Conservation (phyloP, 2,113 vertebrate species). For the Coturnix japonica region DNA sequence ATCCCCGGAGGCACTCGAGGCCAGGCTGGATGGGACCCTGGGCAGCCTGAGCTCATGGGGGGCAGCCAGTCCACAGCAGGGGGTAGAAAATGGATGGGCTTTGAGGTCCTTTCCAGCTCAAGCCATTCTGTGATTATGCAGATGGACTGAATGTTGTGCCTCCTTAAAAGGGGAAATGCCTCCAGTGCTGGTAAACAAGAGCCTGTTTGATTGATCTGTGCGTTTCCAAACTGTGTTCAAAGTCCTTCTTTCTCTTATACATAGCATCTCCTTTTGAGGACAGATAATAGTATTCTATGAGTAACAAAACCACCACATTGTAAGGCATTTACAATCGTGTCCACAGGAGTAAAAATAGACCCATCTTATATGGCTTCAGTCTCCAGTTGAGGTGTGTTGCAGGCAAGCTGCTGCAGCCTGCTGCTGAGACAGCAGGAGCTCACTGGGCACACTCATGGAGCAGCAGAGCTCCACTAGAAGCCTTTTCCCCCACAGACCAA, state of each 20-base stretch:
- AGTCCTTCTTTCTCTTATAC: neutral
- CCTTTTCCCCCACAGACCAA: accelerated
- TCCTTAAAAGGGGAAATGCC: neutral
- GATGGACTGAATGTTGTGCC: neutral
- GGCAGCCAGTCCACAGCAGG: no score
- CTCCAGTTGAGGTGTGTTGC: neutral
- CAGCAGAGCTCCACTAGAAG: neutral
- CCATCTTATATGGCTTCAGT: neutral
- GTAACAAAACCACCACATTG: neutral
- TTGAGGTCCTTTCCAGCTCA: no score
- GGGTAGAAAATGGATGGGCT: no score
- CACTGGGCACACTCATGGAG: neutral
- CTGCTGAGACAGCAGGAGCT: neutral
- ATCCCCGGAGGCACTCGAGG: no score
- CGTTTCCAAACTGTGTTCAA: neutral
- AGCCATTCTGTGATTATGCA: no score
- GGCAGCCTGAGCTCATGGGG: no score
- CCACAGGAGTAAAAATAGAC: neutral
- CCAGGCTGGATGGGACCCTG: no score
- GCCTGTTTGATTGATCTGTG: neutral
- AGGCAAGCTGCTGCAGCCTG: neutral
- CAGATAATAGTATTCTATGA: neutral
- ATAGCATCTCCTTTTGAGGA: neutral
- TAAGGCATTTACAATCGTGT: neutral
- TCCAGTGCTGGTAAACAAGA: neutral